Evolutionary conservation across 2,113 vertebrate species (phyloP), one percentile per base, ranked within the genome.

Genomic region (Oxygymnocypris stewartii): DNA sequence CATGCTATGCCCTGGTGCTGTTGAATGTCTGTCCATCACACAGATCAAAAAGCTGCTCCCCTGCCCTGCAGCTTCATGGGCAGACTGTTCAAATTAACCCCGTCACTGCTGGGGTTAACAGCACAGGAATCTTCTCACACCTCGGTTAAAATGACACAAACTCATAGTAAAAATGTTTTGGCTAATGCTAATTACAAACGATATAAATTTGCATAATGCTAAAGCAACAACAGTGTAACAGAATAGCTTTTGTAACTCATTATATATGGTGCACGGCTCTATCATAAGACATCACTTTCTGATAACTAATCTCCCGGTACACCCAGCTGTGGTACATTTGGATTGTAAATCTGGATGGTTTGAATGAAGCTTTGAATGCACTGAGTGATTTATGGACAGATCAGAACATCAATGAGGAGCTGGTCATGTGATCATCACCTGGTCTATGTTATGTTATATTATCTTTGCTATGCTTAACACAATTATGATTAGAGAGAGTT

Each of bases 21-120:
- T 79, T 78, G 40, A 88, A 84, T 85, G 82, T 79, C 77, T 89
- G 85, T 90, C 88, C 81, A 89, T 90, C 89, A 91, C 49, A 59
- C 69, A 90, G 87, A 90, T 92, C 88, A 90, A 89, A 88, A 87
- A 87, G 81, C 80, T 79, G 40, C 69, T 82, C 74, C 54, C 82
- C 77, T 84, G 78, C 82, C 87, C 88, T 40, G 74, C 84, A 90
- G 74, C 67, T 54, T 85, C 76, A 84, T n/a, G n/a, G n/a, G n/a
- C 73, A 82, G 71, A 87, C 76, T 63, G 84, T 28, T 57, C 6
- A 76, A 42, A 57, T 88, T 87, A 90, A 88, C 88, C 86, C 84
- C 1, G 31, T 89, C 83, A 51, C 71, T 79, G 47, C 88, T 75
- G 69, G 85, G 69, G 80, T 78, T 67, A 84, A 84, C 80, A 82